A percentile compares a stretch with the other conserved stretches of the same genome.
Conservation (phyloP, 2,113 vertebrate species). For the Pangasianodon gigas region DNA sequence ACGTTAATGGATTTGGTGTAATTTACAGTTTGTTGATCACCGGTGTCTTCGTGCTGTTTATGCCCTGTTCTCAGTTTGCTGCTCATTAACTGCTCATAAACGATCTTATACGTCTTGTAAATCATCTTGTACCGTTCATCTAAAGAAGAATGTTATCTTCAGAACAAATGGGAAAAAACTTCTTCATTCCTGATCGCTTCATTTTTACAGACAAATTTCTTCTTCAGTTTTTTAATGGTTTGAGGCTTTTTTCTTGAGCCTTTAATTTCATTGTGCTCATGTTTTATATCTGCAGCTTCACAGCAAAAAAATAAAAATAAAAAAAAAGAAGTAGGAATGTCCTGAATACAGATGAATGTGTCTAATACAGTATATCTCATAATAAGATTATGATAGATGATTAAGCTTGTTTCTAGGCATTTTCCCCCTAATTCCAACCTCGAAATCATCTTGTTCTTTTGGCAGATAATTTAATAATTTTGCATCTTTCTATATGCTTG, state of each 20-base stretch:
- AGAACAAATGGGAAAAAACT: not conserved
- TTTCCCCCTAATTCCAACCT: not conserved
- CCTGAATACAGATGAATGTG: too few relatives aligned
- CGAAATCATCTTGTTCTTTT: not conserved
- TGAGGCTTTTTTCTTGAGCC: not conserved
- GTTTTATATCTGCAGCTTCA: not conserved
- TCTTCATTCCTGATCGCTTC: not conserved
- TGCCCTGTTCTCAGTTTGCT: not conserved
- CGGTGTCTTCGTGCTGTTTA: too few relatives aligned
- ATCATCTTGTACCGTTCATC: not conserved
- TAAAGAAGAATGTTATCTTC: not conserved
- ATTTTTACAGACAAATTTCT: not conserved
- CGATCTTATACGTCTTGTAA: not conserved
- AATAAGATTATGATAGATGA: too few relatives aligned
- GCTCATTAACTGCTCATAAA: not conserved
- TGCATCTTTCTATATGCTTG: not conserved
- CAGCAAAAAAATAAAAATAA: not conserved
- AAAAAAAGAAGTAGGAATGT: too few relatives aligned
- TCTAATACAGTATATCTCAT: too few relatives aligned
- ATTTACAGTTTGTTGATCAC: not conserved
- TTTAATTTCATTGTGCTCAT: not conserved
- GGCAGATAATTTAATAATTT: not conserved
- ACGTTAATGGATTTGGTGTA: not conserved
- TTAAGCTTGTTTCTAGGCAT: not conserved
- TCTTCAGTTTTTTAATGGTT: not conserved